phyloP scores from a whole-genome alignment of 2,113 vertebrate genomes.

The Ranitomeya variabilis region DNA sequence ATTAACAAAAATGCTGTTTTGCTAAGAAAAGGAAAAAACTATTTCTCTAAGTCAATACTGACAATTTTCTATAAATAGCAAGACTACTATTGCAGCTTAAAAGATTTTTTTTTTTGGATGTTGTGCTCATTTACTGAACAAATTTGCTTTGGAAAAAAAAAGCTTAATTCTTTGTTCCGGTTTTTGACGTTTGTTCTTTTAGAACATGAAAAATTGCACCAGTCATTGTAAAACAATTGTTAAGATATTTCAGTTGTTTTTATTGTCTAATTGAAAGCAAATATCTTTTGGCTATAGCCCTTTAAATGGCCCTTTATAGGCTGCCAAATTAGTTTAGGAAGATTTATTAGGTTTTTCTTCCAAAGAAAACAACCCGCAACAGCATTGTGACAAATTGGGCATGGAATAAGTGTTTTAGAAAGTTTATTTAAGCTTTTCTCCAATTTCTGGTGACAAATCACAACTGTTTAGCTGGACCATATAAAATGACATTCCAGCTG shows the following conservation, averaged over 20 bases:
- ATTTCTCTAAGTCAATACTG: not conserved
- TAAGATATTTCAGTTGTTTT: not conserved
- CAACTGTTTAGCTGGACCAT: slow-evolving; percentile 50
- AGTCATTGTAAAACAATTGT: slow-evolving; percentile 15
- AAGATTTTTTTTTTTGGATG: not conserved
- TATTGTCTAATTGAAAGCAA: slow-evolving; percentile 43
- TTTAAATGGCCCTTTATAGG: slow-evolving; percentile 34
- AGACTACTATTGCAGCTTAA: not conserved
- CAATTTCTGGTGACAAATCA: slow-evolving; percentile 48
- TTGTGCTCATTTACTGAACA: not conserved
- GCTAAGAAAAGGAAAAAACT: not conserved
- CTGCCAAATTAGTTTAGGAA: slow-evolving; percentile 56
- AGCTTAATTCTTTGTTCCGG: not conserved
- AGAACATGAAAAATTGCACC: slow-evolving; percentile 14
- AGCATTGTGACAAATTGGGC: slow-evolving; percentile 49
- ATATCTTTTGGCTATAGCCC: slow-evolving; percentile 31
- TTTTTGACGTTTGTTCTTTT: not conserved
- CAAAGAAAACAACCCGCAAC: slow-evolving; percentile 53
- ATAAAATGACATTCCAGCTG: slow-evolving; percentile 51
- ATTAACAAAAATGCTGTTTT: not conserved
- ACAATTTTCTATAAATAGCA: not conserved
- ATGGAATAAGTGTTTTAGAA: slow-evolving; percentile 51
- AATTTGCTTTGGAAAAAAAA: not conserved
- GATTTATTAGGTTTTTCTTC: slow-evolving; percentile 53
- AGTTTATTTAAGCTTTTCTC: slow-evolving; percentile 57